Conservation (phyloP, 2,113 vertebrate species). For the Megalops atlanticus region DNA sequence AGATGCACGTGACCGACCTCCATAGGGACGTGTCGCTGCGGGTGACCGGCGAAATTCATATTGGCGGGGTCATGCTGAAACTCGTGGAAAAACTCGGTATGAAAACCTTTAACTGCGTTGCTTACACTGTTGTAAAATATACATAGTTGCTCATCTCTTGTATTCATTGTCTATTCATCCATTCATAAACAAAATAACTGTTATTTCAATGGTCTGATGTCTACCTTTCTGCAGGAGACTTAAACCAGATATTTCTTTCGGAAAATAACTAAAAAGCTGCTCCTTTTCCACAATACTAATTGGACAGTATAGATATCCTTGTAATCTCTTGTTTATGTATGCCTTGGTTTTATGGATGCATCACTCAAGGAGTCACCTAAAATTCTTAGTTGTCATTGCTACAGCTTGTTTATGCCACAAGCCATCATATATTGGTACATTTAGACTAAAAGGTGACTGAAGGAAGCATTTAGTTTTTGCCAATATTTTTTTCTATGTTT, state of each 20-base stretch:
- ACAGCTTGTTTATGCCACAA: not conserved
- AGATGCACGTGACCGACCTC: slow-evolving; percentile 94
- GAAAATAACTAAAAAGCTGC: not conserved
- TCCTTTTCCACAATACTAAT: not conserved
- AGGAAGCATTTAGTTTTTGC: not conserved
- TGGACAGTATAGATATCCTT: not conserved
- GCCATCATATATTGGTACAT: not conserved
- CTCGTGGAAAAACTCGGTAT: slow-evolving; percentile 96
- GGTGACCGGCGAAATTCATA: slow-evolving; percentile 95
- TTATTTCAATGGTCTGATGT: too few relatives aligned
- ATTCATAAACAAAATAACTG: not conserved
- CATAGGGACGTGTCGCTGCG: slow-evolving; percentile 90
- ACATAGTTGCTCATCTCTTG: too few relatives aligned
- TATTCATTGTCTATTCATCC: too few relatives aligned
- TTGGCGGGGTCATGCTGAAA: slow-evolving; percentile 98
- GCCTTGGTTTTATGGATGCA: too few relatives aligned
- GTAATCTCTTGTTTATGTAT: not conserved
- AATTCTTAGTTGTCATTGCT: not conserved
- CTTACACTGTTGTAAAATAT: too few relatives aligned
- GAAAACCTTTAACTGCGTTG: slow-evolving; percentile 33
- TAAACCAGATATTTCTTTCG: not conserved
- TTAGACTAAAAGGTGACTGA: not conserved
- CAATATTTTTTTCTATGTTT: not conserved
- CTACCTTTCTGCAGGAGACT: not conserved
- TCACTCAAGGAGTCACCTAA: not conserved